Evolutionary conservation across 2,113 vertebrate genomes (phyloP).

Genomic region (Cavia aperea): DNA sequence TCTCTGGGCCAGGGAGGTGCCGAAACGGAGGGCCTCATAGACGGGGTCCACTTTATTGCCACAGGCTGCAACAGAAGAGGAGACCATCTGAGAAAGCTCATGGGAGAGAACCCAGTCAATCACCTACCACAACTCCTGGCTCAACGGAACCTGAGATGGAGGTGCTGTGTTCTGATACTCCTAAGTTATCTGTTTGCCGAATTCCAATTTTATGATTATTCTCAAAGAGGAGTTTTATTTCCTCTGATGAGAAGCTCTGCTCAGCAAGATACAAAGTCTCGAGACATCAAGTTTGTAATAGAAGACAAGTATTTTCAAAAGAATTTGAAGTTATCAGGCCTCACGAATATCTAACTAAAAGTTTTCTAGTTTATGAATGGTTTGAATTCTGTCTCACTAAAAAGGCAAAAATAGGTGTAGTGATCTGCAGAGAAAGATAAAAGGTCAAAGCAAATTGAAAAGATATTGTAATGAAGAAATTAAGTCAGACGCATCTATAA

Average conservation of each 20-base stretch:
- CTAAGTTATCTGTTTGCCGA: not conserved
- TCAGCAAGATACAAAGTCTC: not conserved
- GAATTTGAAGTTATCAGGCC: not conserved
- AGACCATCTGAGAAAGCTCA: slow-evolving; percentile 51
- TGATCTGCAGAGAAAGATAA: not conserved
- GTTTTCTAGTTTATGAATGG: not conserved
- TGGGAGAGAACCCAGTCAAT: not conserved
- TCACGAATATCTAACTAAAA: not conserved
- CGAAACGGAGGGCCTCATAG: slow-evolving; percentile 95
- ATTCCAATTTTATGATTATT: not conserved
- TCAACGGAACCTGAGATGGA: fast-evolving
- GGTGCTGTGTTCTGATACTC: not conserved
- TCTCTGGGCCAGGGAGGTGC: slow-evolving; percentile 95
- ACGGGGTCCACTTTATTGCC: slow-evolving; percentile 98
- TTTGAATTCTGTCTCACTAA: not conserved
- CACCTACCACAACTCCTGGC: not conserved
- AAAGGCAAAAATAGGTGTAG: not conserved
- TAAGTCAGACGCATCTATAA: not conserved
- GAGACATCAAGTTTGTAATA: not conserved
- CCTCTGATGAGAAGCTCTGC: not conserved
- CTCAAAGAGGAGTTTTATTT: not conserved
- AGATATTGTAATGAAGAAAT: not conserved
- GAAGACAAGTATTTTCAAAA: not conserved
- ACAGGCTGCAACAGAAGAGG: slow-evolving; percentile 82
- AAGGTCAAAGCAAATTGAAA: not conserved